Percentiles rank a stretch among this genome's conserved stretches.
Evolutionary conservation across 2,888 invertebrate genomes (phyloP).

Genomic region (Callinectes sapidus): DNA sequence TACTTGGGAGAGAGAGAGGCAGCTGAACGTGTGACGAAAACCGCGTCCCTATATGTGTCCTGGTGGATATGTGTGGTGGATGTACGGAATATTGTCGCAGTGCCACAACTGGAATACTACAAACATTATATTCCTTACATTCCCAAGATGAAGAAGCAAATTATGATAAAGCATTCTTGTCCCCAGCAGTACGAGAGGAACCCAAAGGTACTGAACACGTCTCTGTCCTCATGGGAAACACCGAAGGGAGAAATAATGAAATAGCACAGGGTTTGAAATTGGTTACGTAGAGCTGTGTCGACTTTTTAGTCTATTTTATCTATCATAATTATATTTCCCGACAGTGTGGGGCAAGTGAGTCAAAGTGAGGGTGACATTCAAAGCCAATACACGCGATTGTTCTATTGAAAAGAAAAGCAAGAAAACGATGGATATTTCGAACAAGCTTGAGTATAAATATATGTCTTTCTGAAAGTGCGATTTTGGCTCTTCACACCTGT

Average conservation of each 20-base stretch:
- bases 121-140: background rate
- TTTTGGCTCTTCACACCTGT: too few relatives aligned
- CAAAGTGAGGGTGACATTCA: too few relatives aligned
- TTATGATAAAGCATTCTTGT: constrained; percentile 65
- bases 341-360: too few relatives aligned
- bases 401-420: too few relatives aligned
- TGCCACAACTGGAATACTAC: constrained; percentile 40
- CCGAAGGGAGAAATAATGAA: background rate
- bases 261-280: background rate
- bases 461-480: too few relatives aligned
- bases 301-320: too few relatives aligned
- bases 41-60: constrained; percentile 40
- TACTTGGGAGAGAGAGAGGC: constrained; percentile 10
- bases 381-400: too few relatives aligned
- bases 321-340: too few relatives aligned
- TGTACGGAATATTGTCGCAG: constrained; percentile 24
- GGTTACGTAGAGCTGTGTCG: too few relatives aligned
- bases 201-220: constrained; percentile 50
- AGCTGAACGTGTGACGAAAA: constrained; percentile 24
- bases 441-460: too few relatives aligned
- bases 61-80: constrained; percentile 32
- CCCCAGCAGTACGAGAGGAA: constrained; percentile 28
- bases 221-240: background rate
- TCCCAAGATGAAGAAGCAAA: constrained; percentile 67
- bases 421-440: too few relatives aligned